Percentiles rank a stretch among this genome's conserved stretches.
These are phyloP conservation scores for Platichthys flesus DNA, from an alignment of 2,113 vertebrate species.

Conservation along the genomic window DNA sequence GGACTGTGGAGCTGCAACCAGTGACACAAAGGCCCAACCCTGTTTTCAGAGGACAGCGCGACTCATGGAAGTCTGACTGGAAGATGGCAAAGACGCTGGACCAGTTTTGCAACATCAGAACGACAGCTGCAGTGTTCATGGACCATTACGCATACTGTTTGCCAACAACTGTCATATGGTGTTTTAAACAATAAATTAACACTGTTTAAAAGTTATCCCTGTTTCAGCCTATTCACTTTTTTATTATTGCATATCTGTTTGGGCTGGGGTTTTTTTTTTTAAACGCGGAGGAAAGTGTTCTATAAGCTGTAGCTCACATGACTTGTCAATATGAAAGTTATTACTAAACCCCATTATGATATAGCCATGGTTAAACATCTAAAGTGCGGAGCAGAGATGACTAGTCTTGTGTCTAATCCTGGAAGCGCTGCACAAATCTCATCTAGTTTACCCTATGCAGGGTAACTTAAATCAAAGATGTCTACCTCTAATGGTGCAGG, in stretches of 20 bases:
- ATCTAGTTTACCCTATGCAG: too few species aligned
- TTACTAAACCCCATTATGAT: too few species aligned
- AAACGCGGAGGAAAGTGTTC: not conserved
- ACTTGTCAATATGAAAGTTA: too few species aligned
- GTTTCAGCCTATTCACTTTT: not conserved
- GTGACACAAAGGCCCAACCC: not conserved
- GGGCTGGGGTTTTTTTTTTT: not conserved
- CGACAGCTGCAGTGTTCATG: conserved; percentile 63
- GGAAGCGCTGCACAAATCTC: too few species aligned
- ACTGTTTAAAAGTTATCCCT: conserved; percentile 36
- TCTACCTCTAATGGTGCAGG: too few species aligned
- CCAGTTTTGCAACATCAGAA: conserved; percentile 27
- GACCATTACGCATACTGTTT: conserved; percentile 57
- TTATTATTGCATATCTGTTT: not conserved
- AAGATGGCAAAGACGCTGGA: conserved; percentile 48
- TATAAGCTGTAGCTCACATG: not conserved
- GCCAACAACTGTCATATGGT: conserved; percentile 53
- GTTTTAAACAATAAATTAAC: conserved; percentile 72
- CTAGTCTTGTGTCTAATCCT: too few species aligned
- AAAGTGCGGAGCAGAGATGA: too few species aligned
- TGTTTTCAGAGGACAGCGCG: not conserved
- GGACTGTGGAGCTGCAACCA: conserved; percentile 1
- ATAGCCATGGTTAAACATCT: too few species aligned
- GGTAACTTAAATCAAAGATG: too few species aligned
- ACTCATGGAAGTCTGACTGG: conserved; percentile 18